Conservation (phyloP, 2,888 invertebrate genomes). For the Macropis europaea region DNA sequence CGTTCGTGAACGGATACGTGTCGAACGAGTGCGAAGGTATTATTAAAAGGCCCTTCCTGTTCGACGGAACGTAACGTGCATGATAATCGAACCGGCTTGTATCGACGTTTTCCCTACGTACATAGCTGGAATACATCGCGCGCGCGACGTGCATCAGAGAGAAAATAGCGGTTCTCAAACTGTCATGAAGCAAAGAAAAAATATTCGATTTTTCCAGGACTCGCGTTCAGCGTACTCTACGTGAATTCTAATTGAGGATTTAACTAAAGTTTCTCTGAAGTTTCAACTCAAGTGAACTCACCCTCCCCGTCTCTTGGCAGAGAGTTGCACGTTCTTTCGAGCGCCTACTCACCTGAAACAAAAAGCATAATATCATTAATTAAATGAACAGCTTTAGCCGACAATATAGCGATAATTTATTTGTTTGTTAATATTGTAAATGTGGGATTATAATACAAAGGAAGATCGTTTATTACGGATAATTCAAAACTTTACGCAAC, state of each 20-base stretch:
- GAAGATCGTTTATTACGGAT: too few relatives aligned
- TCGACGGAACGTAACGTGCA: slow-evolving; percentile 41
- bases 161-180: slow-evolving; percentile 15
- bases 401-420: too few relatives aligned
- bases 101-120: slow-evolving; percentile 29
- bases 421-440: too few relatives aligned
- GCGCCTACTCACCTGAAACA: slow-evolving; percentile 76
- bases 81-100: slow-evolving; percentile 46
- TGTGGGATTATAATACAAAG: too few relatives aligned
- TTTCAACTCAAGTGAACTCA: slow-evolving; percentile 67
- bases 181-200: too few relatives aligned
- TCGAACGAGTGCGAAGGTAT: slow-evolving; percentile 32
- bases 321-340: slow-evolving; percentile 69
- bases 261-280: too few relatives aligned
- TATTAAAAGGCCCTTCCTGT: slow-evolving; percentile 52
- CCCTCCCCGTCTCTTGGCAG: slow-evolving; percentile 68
- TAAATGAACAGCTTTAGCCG: neutral
- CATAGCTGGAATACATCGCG: slow-evolving; percentile 42
- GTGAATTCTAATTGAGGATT: too few relatives aligned
- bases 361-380: slow-evolving; percentile 41
- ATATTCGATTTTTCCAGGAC: too few relatives aligned
- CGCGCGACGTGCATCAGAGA: neutral
- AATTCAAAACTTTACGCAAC: too few relatives aligned
- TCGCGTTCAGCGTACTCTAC: too few relatives aligned
- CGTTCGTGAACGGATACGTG: slow-evolving; percentile 32